Base-by-base conservation (phyloP, 2,888 invertebrate species). In the Congeria kusceri region DNA sequence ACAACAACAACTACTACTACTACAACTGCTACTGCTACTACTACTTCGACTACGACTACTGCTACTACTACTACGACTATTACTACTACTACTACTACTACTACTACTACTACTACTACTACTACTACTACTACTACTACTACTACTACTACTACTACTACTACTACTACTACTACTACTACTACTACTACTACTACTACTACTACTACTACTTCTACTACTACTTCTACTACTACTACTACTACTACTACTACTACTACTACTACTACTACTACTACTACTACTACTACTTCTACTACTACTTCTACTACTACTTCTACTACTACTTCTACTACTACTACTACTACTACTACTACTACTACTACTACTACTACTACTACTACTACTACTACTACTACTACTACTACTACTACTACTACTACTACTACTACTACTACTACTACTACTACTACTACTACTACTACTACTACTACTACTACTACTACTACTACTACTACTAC, bases 391-490 rank as follows among this genome's bases (percentile, higher is more conserved):
- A 25, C 58, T 58, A 58, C 58, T 58, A 25, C 25, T 58, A 23
- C 58, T 23, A 25, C 58, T 23, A 58, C 58, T 27, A n/a, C 25
- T 64, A 64, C 64, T 46, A 47, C 64, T 64, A 46, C 64, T 64
- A 64, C 64, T 64, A 28, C 49, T 64, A 47, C 4, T 62, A 58
- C 25, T 58, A 58, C 25, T 58, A 23, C 25, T 58, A 58, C 58
- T 23, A 28, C 25, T 58, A 28, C 59, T 58, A 58, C 59, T 58
- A 58, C 59, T 58, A 58, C 53, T 53, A 53, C 53, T 53, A 53
- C 58, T 53, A 53, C 53, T 53, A 53, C 53, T 53, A 53, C 53
- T 53, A 64, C 64, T 64, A 64, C 64, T 47, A 47, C 64, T 64
- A 47, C 64, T 64, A 23, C 46, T 64, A 25, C 58, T 58, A 58